Evolutionary conservation across 2,113 vertebrate species (phyloP).

Genomic region (Nesoenas mayeri): DNA sequence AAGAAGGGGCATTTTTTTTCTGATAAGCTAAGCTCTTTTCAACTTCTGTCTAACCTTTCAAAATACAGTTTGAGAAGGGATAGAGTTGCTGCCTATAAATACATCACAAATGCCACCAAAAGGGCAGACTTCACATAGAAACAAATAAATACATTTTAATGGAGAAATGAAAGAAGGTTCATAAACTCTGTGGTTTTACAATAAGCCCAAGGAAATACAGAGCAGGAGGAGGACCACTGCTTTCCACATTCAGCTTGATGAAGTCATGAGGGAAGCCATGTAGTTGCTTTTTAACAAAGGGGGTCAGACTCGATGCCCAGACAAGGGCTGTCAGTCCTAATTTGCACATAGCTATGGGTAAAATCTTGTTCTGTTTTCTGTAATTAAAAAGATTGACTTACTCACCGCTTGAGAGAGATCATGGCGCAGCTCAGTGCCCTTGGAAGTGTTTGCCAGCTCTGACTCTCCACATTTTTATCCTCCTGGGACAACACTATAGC

Average conservation of each 20-base stretch:
- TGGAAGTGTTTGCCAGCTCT: not conserved
- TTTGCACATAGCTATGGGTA: not conserved
- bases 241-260: not conserved
- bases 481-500: not conserved
- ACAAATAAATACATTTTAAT: not conserved
- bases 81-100: constrained; percentile 30
- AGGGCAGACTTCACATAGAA: not conserved
- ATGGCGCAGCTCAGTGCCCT: not conserved
- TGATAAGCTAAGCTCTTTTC: not conserved
- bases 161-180: not conserved
- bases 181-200: not conserved
- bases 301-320: not conserved
- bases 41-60: not conserved
- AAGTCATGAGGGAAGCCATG: rapidly evolving
- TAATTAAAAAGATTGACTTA: not conserved
- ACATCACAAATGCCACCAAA: not conserved
- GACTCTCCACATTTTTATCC: not conserved
- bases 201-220: not conserved
- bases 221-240: not conserved
- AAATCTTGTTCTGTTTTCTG: not conserved
- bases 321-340: not conserved
- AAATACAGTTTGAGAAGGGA: not conserved
- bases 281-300: not conserved
- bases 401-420: not conserved
- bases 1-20: not conserved